A percentile compares a stretch with the other conserved stretches of the same genome.
Conservation (phyloP, 37 sponge, comb jelly and placozoan genomes). For the Oscarella lobularis region DNA sequence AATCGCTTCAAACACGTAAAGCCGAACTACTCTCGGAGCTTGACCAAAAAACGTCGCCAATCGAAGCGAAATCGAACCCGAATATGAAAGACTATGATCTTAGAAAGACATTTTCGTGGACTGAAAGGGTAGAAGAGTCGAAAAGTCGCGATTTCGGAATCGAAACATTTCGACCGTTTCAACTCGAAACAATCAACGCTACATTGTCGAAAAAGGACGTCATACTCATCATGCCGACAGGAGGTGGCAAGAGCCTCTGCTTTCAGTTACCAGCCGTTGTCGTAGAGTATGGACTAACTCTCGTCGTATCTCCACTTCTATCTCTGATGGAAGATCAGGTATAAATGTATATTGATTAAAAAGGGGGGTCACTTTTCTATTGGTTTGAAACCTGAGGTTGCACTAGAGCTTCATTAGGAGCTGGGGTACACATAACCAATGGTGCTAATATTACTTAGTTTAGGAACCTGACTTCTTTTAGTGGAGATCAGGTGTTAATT, state of each 20-base stretch:
- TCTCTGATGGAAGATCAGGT: constrained; percentile 95
- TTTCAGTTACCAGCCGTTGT: constrained; percentile 85
- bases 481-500: no score
- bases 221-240: constrained; percentile 95
- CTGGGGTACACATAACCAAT: no score
- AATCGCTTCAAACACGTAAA: constrained; percentile 23
- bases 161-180: constrained; percentile 57
- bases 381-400: no score
- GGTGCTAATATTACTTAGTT: no score
- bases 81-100: constrained; percentile 27
- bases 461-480: no score
- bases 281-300: constrained; percentile 46
- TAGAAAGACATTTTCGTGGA: constrained; percentile 40
- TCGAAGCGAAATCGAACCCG: not conserved
- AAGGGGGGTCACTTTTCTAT: no score
- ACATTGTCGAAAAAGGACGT: constrained; percentile 56
- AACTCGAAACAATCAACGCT: constrained; percentile 57
- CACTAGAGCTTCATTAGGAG: no score
- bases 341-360: constrained; percentile 1
- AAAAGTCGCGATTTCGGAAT: constrained; percentile 34
- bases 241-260: constrained; percentile 94
- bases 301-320: constrained; percentile 86
- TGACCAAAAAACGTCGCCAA: not conserved
- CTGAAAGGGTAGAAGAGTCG: constrained; percentile 4
- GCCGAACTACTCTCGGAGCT: constrained; percentile 7